A percentile compares a stretch with the other conserved stretches of the same genome.
phyloP scores from a whole-genome alignment of 2,888 invertebrate genomes.

The Dusona sp. region DNA sequence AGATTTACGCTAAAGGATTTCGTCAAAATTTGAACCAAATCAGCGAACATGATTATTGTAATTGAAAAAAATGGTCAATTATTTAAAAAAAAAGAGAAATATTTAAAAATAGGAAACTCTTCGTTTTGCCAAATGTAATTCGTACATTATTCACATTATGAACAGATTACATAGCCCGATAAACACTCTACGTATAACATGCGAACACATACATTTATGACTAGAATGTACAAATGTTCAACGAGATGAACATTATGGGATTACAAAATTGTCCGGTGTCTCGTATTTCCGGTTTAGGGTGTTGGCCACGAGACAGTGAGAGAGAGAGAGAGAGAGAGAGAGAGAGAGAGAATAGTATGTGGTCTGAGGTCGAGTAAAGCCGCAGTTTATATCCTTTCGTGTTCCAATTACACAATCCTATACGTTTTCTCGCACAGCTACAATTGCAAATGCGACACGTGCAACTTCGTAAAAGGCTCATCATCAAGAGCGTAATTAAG shows the following conservation, averaged over 20 bases:
- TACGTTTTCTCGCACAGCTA: constrained; percentile 67
- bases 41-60: neutral
- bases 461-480: constrained; percentile 69
- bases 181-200: neutral
- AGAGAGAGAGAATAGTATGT: constrained; percentile 15
- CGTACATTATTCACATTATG: neutral
- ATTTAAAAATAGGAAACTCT: neutral
- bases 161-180: neutral
- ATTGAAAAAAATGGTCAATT: too few species aligned
- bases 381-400: constrained; percentile 40
- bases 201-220: neutral
- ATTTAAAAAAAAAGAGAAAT: neutral
- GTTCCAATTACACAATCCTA: constrained; percentile 76
- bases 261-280: constrained; percentile 37
- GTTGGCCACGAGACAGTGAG: neutral
- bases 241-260: constrained; percentile 23
- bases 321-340: neutral
- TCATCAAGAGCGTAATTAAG: constrained; percentile 75
- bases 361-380: constrained; percentile 37
- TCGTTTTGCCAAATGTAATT: neutral
- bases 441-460: constrained; percentile 63
- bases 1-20: neutral
- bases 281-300: constrained; percentile 32
- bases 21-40: neutral
- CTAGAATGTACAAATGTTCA: constrained; percentile 17